Evolutionary conservation across 2,797 vertebrate genomes (phyloP).

Genomic region (Manis crassicaudata): DNA sequence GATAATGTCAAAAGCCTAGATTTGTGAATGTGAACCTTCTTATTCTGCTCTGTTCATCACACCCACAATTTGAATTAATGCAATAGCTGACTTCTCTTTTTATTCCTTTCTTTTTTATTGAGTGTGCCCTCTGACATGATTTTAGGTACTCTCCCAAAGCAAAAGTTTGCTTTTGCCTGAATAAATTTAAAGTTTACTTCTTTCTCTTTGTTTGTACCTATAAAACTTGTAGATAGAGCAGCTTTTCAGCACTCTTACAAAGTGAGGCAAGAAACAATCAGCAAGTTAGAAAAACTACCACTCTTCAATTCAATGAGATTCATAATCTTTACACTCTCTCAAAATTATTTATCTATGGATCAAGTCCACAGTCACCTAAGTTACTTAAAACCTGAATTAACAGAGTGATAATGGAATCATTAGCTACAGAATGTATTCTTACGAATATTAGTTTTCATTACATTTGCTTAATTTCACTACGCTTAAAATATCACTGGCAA

Average conservation of each 20-base stretch:
- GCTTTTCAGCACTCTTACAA: constrained; percentile 34
- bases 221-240: neutral
- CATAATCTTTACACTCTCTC: neutral
- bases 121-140: constrained; percentile 2
- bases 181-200: constrained; percentile 58
- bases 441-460: constrained; percentile 50
- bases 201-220: constrained; percentile 29
- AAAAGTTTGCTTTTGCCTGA: constrained; percentile 39
- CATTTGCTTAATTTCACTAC: constrained; percentile 59
- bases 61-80: neutral
- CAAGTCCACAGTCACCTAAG: constrained; percentile 18
- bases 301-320: neutral
- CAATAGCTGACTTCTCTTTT: constrained; percentile 16
- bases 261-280: constrained; percentile 11
- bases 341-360: neutral
- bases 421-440: constrained; percentile 6
- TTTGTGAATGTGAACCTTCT: neutral
- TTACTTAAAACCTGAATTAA: constrained; percentile 46
- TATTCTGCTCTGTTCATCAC: neutral
- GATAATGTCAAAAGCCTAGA: neutral
- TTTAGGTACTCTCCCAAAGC: constrained; percentile 31
- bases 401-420: neutral
- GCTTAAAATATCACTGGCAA: constrained; percentile 46
- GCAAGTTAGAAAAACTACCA: constrained; percentile 7
- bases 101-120: constrained; percentile 25